Evolutionary conservation across 53 echinoderm and acorn worm species (phyloP).

Genomic region (Luidia sarsii): DNA sequence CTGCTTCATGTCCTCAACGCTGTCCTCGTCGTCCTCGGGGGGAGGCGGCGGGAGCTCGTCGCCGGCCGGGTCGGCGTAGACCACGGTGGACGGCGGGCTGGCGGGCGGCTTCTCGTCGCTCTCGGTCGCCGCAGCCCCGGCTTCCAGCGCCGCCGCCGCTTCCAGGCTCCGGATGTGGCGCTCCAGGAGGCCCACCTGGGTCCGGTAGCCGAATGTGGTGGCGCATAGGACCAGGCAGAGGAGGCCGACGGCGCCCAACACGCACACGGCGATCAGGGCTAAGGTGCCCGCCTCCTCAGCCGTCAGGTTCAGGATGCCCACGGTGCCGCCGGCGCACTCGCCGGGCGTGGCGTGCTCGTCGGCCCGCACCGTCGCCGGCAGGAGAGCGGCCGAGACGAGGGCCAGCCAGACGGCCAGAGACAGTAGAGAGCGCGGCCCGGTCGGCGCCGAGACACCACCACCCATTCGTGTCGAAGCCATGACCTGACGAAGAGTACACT

Average conservation of each 20-base stretch:
- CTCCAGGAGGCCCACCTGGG: not conserved
- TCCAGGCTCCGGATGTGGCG: not conserved
- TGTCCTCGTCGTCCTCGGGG: not conserved
- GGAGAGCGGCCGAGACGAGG: too few species aligned
- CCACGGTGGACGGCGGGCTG: not conserved
- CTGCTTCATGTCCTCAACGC: too few species aligned
- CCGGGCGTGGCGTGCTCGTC: too few species aligned
- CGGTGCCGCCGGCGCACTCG: not conserved
- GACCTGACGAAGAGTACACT: too few species aligned
- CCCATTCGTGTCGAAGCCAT: too few species aligned
- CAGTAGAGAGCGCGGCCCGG: too few species aligned
- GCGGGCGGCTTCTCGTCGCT: too few species aligned
- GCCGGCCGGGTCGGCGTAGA: not conserved
- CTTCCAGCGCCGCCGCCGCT: not conserved
- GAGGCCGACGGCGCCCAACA: not conserved
- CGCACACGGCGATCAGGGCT: not conserved
- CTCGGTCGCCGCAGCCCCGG: too few species aligned
- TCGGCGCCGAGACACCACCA: too few species aligned
- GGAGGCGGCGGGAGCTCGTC: constrained; percentile 8
- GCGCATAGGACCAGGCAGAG: not conserved
- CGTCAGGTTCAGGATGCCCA: not conserved
- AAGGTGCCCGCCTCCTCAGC: not conserved
- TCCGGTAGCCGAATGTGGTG: constrained; percentile 21
- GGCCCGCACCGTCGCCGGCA: not conserved
- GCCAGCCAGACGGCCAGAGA: too few species aligned